These are phyloP conservation scores for Hoplostethus mediterraneus DNA, from an alignment of 2,797 vertebrate genomes.

Conservation along the genomic window DNA sequence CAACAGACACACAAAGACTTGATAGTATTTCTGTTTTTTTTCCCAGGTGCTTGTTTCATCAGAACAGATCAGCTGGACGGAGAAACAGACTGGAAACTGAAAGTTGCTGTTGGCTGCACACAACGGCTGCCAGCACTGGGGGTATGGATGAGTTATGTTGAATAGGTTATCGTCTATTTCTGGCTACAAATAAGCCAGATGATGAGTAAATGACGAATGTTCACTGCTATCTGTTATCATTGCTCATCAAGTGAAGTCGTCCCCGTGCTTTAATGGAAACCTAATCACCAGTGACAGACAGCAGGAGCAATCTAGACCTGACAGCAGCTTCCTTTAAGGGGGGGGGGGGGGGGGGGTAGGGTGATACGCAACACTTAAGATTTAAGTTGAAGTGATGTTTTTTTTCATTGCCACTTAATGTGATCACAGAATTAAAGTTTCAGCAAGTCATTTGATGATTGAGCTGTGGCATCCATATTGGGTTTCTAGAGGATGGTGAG, in stretches of 20 bases:
- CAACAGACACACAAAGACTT: not conserved
- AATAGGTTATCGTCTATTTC: not conserved
- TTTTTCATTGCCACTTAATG: slow-evolving; percentile 78
- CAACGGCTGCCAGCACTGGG: slow-evolving; percentile 93
- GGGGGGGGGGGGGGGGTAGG: too few relatives aligned
- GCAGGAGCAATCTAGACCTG: slow-evolving; percentile 31
- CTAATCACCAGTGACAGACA: slow-evolving; percentile 62
- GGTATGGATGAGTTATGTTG: slow-evolving; percentile 75
- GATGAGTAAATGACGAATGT: slow-evolving; percentile 13
- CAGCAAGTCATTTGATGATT: slow-evolving; percentile 76
- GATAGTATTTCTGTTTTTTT: slow-evolving; percentile 5
- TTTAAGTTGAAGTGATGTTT: slow-evolving; percentile 64
- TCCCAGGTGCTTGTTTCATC: slow-evolving; percentile 94
- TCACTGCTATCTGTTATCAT: slow-evolving; percentile 33
- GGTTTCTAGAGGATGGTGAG: slow-evolving; percentile 65
- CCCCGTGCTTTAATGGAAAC: slow-evolving; percentile 65
- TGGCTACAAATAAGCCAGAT: not conserved
- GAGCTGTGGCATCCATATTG: slow-evolving; percentile 57
- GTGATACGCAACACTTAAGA: slow-evolving; percentile 74
- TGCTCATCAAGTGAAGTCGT: slow-evolving; percentile 49
- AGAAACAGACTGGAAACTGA: slow-evolving; percentile 99
- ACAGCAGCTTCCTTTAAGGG: slow-evolving; percentile 69
- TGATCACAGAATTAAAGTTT: slow-evolving; percentile 87
- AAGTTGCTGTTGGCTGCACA: slow-evolving; percentile 94
- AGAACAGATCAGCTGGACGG: slow-evolving; percentile 98